These are phyloP conservation scores for Lacanobia oleracea DNA, from an alignment of 2,888 invertebrate genomes.

Conservation along the genomic window DNA sequence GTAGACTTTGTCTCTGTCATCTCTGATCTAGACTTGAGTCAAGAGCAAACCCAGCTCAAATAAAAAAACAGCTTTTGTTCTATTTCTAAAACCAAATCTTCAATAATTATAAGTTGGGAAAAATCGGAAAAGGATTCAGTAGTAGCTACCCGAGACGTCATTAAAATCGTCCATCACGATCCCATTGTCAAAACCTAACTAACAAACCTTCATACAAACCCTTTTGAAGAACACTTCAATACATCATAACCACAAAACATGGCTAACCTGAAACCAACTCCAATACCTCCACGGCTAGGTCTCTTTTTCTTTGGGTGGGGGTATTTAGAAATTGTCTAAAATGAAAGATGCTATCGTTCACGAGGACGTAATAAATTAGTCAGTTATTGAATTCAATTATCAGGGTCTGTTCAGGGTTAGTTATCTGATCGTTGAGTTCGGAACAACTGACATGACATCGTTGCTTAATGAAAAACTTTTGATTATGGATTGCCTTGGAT, in stretches of 20 bases:
- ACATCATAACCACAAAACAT: not conserved
- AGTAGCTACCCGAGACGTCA: conserved; percentile 14
- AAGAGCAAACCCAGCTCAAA: no score
- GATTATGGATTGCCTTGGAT: conserved; percentile 41
- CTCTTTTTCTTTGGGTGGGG: conserved; percentile 29
- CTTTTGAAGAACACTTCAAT: conserved; percentile 12
- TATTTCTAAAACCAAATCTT: not conserved
- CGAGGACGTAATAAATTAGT: conserved; percentile 81
- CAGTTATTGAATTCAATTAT: conserved; percentile 81
- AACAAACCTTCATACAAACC: conserved; percentile 24
- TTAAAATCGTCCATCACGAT: conserved; percentile 26
- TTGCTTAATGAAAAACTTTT: conserved; percentile 58
- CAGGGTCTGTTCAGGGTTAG: conserved; percentile 66
- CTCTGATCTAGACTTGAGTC: no score
- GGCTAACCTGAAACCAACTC: not conserved
- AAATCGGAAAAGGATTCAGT: not conserved
- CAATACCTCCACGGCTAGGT: conserved; percentile 4
- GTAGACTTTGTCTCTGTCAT: no score
- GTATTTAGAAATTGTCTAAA: conserved; percentile 59
- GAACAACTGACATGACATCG: conserved; percentile 62
- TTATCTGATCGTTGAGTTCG: conserved; percentile 61
- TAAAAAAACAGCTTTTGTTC: not conserved
- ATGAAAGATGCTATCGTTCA: conserved; percentile 74
- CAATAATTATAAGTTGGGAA: not conserved
- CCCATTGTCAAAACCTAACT: conserved; percentile 27